These are phyloP conservation scores for Calyptomena viridis DNA, from an alignment of 2,113 vertebrate genomes.

Conservation along the genomic window DNA sequence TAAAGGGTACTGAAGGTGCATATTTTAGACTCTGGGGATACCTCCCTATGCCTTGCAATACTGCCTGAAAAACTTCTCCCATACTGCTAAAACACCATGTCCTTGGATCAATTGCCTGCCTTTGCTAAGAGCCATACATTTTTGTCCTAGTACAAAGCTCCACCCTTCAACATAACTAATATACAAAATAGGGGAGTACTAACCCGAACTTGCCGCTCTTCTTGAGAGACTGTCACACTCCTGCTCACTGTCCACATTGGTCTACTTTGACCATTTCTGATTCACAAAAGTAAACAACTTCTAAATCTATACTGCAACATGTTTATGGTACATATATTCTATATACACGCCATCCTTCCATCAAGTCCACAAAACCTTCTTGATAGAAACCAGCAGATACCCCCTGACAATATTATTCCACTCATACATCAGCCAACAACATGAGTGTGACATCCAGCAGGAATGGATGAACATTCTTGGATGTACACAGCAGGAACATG, in stretches of 20 bases:
- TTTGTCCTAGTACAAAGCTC: not conserved
- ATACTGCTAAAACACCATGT: not conserved
- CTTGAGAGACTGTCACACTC: not conserved
- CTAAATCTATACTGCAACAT: not conserved
- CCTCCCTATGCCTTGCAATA: fast-evolving
- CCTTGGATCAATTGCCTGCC: not conserved
- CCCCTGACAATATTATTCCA: not conserved
- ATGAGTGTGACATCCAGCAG: fast-evolving
- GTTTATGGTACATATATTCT: not conserved
- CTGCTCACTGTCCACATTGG: not conserved
- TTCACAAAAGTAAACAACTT: not conserved
- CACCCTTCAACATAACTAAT: not conserved
- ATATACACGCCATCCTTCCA: not conserved
- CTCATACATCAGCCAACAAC: not conserved
- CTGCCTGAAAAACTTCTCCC: not conserved
- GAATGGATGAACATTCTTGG: not conserved
- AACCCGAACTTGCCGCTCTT: not conserved
- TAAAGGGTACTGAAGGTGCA: not conserved
- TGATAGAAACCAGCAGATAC: not conserved
- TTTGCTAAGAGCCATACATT: not conserved
- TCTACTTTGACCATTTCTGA: not conserved
- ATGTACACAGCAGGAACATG: fast-evolving
- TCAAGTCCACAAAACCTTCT: not conserved
- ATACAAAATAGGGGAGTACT: not conserved
- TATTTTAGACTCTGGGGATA: not conserved